phyloP scores from a whole-genome alignment of 2,888 invertebrate genomes.

The Cecidostiba fungosa region DNA sequence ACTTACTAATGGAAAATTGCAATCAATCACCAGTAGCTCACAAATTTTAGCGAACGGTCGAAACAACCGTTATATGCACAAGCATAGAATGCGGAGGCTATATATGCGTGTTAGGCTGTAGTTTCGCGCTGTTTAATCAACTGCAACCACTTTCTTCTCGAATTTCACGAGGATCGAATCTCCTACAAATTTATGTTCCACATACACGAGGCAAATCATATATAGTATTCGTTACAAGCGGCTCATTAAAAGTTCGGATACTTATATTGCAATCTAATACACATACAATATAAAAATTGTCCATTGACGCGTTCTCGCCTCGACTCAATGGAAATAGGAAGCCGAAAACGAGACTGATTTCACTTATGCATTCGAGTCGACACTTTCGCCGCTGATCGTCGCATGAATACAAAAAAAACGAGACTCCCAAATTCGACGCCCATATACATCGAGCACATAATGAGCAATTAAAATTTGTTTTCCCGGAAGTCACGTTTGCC shows the following conservation, averaged over 20 bases:
- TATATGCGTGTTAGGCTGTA: background rate
- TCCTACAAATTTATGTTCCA: background rate
- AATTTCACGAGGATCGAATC: background rate
- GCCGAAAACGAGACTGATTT: conserved; percentile 18
- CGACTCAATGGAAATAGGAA: conserved; percentile 23
- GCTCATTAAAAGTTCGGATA: background rate
- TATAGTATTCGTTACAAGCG: background rate
- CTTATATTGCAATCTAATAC: background rate
- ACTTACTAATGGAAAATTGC: background rate
- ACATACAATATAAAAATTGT: background rate
- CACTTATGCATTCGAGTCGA: conserved; percentile 40
- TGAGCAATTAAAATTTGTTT: background rate
- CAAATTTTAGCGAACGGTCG: background rate
- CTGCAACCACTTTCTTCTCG: background rate
- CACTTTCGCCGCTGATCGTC: conserved; percentile 29
- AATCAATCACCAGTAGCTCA: background rate
- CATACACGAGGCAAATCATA: background rate
- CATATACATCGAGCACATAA: conserved; percentile 1
- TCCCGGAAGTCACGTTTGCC: background rate
- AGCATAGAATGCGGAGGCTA: background rate
- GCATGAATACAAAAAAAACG: conserved; percentile 41
- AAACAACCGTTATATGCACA: background rate
- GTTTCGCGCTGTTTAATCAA: background rate
- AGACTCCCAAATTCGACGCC: background rate
- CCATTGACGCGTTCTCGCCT: background rate